Base-by-base conservation (phyloP, 2,113 vertebrate genomes). In the Nyctibius bracteatus region DNA sequence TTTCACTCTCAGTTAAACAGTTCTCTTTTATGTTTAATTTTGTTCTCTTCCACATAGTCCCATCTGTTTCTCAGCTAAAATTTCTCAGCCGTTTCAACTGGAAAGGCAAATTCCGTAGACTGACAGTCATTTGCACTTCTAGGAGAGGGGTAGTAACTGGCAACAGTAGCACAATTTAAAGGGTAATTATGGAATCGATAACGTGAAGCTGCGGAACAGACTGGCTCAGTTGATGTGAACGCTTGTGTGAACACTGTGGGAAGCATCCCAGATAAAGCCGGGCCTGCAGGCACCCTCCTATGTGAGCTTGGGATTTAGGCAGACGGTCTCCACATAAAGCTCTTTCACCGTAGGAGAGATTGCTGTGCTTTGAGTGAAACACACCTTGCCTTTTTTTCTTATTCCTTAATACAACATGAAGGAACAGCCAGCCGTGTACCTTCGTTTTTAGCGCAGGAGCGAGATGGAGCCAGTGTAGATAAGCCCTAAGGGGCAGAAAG, bases 61-160 rank as follows among this genome's bases (percentile, higher is more conserved):
- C 96, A 96, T 95, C 92, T 96, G 96, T 95, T 95, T 94, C 92
- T 84, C 94, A 81, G 86, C 86, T 94, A 80, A 87, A 84, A 89
- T 92, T 91, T 94, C 83, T 97, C 95, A 86, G 77, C 62, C 88
- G 78, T 95, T 95, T 92, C 92, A 81, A 59, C 63, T 61, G 35
- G 78, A 68, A 82, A 87, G 77, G 88, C 90, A 86, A 59, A 87
- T 92, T 84, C 47, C 75, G 62, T 57, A 83, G 83, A 66, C 77
- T 94, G 92, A 77, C 93, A 96, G 90, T 96, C 92, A 63, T 94
- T 95, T 95, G 94, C 70, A 33, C 86, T 75, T 73, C 88, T 95
- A 72, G 66, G 74, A 81, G 59, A 86, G 78, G 94, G 82, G 55
- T 68, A 83, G 59, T 63, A 97, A 71, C 92, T 92, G 58, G 94